Evolutionary conservation across 2,888 invertebrate species (phyloP).

Genomic region (Cordilura impudica): DNA sequence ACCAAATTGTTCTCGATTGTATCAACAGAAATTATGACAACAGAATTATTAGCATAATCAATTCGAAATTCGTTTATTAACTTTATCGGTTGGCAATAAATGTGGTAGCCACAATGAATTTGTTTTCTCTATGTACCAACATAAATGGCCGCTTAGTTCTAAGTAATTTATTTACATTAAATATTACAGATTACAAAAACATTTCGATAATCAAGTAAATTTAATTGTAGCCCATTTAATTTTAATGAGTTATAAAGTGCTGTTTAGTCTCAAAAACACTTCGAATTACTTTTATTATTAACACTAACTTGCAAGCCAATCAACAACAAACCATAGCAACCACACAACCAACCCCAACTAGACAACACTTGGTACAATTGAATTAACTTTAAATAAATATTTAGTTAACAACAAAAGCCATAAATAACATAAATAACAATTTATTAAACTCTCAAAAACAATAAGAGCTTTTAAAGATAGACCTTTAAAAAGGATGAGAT

Average conservation of each 20-base stretch:
- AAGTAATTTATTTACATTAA: background rate
- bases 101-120: too few relatives aligned
- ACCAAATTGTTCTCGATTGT: too few relatives aligned
- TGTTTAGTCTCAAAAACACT: slow-evolving; percentile 20
- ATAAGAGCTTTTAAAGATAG: background rate
- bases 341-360: background rate
- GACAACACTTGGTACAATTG: background rate
- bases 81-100: too few relatives aligned
- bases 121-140: too few relatives aligned
- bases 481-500: too few relatives aligned
- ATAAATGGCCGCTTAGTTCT: too few relatives aligned
- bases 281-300: slow-evolving; percentile 9
- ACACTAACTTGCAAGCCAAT: background rate
- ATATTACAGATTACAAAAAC: background rate
- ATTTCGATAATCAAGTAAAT: background rate
- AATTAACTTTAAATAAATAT: slow-evolving; percentile 2
- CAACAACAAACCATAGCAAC: background rate
- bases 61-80: too few relatives aligned
- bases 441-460: slow-evolving; percentile 1
- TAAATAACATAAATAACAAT: slow-evolving; percentile 37
- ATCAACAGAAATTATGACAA: too few relatives aligned
- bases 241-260: background rate
- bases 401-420: slow-evolving; percentile 28
- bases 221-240: background rate
- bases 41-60: too few relatives aligned